phyloP scores from a whole-genome alignment of 2,113 vertebrate genomes.

The Centropus unirufus region DNA sequence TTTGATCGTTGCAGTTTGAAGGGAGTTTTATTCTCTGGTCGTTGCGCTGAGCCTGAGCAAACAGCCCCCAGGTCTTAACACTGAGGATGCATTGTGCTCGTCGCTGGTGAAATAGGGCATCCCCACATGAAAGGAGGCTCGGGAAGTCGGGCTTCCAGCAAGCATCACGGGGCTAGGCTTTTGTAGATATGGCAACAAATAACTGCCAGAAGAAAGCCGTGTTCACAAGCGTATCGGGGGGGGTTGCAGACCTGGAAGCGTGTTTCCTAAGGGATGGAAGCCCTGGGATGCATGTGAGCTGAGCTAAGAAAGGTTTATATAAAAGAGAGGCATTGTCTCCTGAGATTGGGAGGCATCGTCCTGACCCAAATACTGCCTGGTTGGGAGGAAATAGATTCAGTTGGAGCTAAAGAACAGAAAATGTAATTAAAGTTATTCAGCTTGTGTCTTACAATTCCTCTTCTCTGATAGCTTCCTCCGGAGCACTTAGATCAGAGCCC shows the following conservation, averaged over 20 bases:
- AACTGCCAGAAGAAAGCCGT: neutral
- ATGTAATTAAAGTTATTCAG: neutral
- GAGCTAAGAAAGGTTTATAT: neutral
- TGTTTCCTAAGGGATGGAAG: neutral
- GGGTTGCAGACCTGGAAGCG: neutral
- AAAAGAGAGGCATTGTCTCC: constrained; percentile 2
- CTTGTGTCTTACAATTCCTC: neutral
- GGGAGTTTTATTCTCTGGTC: neutral
- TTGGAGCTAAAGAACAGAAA: neutral
- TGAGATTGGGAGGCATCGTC: neutral
- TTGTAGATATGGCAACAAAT: neutral
- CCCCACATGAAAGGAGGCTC: neutral
- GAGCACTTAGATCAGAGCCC: neutral
- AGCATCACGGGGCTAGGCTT: neutral
- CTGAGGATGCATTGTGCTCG: constrained; percentile 13
- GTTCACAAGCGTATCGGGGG: neutral
- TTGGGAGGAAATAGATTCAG: neutral
- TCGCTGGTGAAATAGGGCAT: neutral
- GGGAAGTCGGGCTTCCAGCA: neutral
- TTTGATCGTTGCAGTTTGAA: rapidly evolving
- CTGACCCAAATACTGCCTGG: constrained; percentile 18
- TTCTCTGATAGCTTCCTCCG: neutral
- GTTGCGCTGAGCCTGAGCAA: neutral
- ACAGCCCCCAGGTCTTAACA: neutral
- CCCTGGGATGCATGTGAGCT: neutral